Evolutionary conservation across 2,113 vertebrate genomes (phyloP).

Genomic region (Felis chaus): DNA sequence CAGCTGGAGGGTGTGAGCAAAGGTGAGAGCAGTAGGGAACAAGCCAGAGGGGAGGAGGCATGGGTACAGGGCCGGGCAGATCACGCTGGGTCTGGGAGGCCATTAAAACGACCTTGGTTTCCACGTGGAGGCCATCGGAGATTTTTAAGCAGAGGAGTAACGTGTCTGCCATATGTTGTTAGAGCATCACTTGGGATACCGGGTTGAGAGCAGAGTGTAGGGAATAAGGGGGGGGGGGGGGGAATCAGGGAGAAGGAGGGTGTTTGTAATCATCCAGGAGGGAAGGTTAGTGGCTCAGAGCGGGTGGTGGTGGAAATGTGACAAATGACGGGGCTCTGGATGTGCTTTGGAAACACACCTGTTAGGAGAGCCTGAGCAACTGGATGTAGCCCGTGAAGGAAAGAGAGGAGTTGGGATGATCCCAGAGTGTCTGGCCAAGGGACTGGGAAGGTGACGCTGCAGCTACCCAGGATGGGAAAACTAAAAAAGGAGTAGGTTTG

Average conservation of each 20-base stretch:
- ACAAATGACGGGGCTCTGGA: not conserved
- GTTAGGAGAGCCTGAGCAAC: not conserved
- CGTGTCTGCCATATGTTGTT: not conserved
- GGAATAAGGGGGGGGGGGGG: not conserved
- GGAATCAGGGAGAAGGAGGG: not conserved
- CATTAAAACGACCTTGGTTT: not conserved
- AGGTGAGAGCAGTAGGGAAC: not conserved
- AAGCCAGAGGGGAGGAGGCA: not conserved
- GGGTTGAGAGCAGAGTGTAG: not conserved
- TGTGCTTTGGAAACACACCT: not conserved
- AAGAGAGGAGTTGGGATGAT: not conserved
- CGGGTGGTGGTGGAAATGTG: not conserved
- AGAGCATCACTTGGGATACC: not conserved
- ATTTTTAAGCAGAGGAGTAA: not conserved
- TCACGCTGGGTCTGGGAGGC: not conserved
- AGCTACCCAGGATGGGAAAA: not conserved
- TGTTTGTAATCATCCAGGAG: not conserved
- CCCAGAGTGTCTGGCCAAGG: not conserved
- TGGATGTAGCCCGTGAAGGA: not conserved
- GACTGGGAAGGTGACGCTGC: not conserved
- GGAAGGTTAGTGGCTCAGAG: not conserved
- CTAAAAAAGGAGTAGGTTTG: not conserved
- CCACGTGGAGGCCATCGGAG: fast-evolving
- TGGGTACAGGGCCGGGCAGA: fast-evolving
- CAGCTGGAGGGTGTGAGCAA: not conserved